Evolutionary conservation across 2,113 vertebrate species (phyloP).

Genomic region (Callopanchax toddi): DNA sequence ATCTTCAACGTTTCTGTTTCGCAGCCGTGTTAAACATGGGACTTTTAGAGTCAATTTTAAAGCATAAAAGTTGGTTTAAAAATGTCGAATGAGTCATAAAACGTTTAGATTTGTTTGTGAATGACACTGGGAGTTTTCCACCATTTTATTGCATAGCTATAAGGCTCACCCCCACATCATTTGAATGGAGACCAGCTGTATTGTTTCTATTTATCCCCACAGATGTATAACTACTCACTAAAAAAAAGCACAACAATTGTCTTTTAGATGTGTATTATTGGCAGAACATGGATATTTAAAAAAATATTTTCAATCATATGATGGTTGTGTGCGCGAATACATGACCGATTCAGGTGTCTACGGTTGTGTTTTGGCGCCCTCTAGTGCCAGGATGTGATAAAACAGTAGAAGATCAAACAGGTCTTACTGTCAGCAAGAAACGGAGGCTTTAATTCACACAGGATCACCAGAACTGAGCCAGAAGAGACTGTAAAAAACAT

Average conservation of each 20-base stretch:
- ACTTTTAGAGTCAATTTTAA: neutral
- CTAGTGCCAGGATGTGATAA: conserved; percentile 18
- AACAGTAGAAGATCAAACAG: too few relatives aligned
- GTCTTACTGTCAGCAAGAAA: too few relatives aligned
- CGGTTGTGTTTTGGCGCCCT: conserved; percentile 21
- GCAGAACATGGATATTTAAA: neutral
- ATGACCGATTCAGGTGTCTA: neutral
- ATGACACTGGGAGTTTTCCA: conserved; percentile 13
- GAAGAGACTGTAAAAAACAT: too few relatives aligned
- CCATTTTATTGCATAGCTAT: conserved; percentile 41
- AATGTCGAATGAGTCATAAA: neutral
- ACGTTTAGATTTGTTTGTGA: conserved; percentile 16
- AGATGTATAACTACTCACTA: neutral
- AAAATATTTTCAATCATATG: neutral
- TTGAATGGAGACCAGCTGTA: conserved; percentile 27
- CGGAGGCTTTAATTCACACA: too few relatives aligned
- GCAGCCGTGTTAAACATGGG: neutral
- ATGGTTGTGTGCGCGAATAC: conserved; percentile 1
- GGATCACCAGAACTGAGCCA: too few relatives aligned
- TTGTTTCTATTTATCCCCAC: neutral
- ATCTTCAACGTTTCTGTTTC: conserved; percentile 55
- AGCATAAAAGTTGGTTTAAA: conserved; percentile 8
- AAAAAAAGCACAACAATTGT: neutral
- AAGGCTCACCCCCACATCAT: neutral
- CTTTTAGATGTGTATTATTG: neutral